Base-by-base conservation (phyloP, 92 coral and sea anemone species). In the Montipora capitata region DNA sequence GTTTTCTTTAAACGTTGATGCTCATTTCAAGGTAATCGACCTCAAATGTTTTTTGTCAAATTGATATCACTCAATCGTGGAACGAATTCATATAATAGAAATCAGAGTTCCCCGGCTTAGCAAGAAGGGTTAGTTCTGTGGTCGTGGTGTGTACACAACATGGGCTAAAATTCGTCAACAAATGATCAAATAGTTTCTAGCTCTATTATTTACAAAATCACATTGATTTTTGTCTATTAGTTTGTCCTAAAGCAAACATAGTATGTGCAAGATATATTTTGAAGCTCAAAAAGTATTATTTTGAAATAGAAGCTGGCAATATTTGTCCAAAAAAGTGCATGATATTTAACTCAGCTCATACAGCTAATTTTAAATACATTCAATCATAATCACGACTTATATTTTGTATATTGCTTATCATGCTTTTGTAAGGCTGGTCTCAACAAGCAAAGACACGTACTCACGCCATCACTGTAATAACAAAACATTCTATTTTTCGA, bases 321-420 rank as follows among this genome's bases (percentile, higher is more conserved):
- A 81, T 81, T 81, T 81, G 85, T 40, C 77, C 57, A 42, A 52
- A 58, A 15, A 81, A 69, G 66, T 52, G 85, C 41, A 35, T 81
- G 68, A 81, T 81, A 81, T 80, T 80, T 66, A 80, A 80, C 85
- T 68, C 39, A 45, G 40, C 77, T 52, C 35, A 27, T n/a, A 81
- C 62, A 52, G 51, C 85, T 81, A 81, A 81, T 68, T 51, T 68
- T 80, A 80, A 68, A 80, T 38, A 45, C 40, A 51, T 17, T 81
- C 77, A 69, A 68, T 73, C 54, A 68, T 81, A 52, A 68, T 51
- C 49, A 45, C n/a, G 75, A 17, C 9, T 52, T 68, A 52, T 15
- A 39, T 68, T 43, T 81, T 68, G 27, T 40, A 68, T 81, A 81
- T 66, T 68, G 77, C 77, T 54, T 56, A 35, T n/a, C 51, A 16